A percentile compares a stretch with the other conserved stretches of the same genome.
phyloP scores from a whole-genome alignment of 2,797 vertebrate genomes.

The Valencia hispanica region DNA sequence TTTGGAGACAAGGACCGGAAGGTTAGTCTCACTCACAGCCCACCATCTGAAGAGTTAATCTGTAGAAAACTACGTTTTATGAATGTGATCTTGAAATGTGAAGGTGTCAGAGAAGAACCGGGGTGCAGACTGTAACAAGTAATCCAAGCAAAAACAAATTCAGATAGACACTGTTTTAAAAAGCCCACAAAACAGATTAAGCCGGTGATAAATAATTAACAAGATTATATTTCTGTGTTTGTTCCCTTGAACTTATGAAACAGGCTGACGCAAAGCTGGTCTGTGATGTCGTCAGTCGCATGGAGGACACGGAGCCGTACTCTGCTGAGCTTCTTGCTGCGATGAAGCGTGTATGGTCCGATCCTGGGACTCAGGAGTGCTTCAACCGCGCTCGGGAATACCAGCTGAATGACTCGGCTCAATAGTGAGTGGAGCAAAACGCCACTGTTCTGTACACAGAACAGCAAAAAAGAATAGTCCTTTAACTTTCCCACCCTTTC shows the following conservation, averaged over 20 bases:
- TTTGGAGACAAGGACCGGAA: slow-evolving; percentile 93
- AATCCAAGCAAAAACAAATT: background rate
- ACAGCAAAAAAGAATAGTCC: too few species aligned
- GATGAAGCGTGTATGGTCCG: slow-evolving; percentile 93
- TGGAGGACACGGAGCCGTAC: slow-evolving; percentile 98
- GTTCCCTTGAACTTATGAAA: slow-evolving; percentile 17
- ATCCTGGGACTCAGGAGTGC: slow-evolving; percentile 93
- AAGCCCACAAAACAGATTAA: background rate
- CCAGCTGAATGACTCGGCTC: slow-evolving; percentile 96
- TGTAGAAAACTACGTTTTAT: slow-evolving; percentile 2
- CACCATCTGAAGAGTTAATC: background rate
- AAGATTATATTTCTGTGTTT: background rate
- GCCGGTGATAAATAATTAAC: slow-evolving; percentile 12
- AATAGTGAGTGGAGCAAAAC: slow-evolving; percentile 81
- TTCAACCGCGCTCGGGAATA: slow-evolving; percentile 95
- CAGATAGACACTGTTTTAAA: background rate
- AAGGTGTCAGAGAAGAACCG: background rate
- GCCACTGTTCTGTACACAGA: too few species aligned
- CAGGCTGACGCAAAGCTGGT: slow-evolving; percentile 95
- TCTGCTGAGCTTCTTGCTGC: slow-evolving; percentile 93
- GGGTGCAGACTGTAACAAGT: background rate
- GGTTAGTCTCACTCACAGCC: slow-evolving; percentile 77
- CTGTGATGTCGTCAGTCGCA: slow-evolving; percentile 93
- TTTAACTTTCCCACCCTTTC: background rate
- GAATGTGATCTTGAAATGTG: background rate